Conservation (phyloP, 2,888 invertebrate species). For the Netelia fuscicornis region DNA sequence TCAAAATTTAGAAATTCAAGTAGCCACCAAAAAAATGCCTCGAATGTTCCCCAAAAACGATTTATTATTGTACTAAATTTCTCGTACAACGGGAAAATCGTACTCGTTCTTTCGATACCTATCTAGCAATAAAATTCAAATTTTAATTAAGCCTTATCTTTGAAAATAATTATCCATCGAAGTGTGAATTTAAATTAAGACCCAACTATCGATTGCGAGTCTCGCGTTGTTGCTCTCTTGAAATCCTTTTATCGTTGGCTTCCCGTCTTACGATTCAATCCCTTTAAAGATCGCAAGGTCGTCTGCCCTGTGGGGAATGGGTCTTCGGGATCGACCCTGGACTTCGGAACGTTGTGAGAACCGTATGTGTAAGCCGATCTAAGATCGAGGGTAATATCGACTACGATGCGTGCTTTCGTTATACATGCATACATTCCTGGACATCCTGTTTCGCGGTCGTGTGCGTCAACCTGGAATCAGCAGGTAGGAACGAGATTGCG, state of each 20-base stretch:
- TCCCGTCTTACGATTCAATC: slow-evolving; percentile 18
- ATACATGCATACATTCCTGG: not conserved
- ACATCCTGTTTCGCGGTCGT: slow-evolving; percentile 17
- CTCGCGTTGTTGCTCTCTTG: not conserved
- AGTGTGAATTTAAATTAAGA: not conserved
- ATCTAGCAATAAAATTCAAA: too few relatives aligned
- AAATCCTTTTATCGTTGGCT: not conserved
- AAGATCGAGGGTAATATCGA: slow-evolving; percentile 14
- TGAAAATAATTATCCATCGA: slow-evolving; percentile 73
- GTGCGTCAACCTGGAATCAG: slow-evolving; percentile 5
- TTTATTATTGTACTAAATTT: too few relatives aligned
- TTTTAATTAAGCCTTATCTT: too few relatives aligned
- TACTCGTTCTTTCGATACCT: too few relatives aligned
- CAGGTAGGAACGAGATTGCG: not conserved
- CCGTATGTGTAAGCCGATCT: slow-evolving; percentile 80
- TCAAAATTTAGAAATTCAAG: too few relatives aligned
- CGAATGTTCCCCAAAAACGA: too few relatives aligned
- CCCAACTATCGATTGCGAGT: not conserved
- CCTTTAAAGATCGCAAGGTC: slow-evolving; percentile 79
- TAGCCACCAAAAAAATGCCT: too few relatives aligned
- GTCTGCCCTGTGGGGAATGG: slow-evolving; percentile 72
- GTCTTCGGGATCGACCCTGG: slow-evolving; percentile 33
- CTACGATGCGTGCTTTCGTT: slow-evolving; percentile 55
- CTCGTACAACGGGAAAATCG: too few relatives aligned
- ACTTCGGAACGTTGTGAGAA: slow-evolving; percentile 78